These are phyloP conservation scores for Ctenopoma multispine DNA, from an alignment of 2,797 vertebrate genomes.

Conservation along the genomic window DNA sequence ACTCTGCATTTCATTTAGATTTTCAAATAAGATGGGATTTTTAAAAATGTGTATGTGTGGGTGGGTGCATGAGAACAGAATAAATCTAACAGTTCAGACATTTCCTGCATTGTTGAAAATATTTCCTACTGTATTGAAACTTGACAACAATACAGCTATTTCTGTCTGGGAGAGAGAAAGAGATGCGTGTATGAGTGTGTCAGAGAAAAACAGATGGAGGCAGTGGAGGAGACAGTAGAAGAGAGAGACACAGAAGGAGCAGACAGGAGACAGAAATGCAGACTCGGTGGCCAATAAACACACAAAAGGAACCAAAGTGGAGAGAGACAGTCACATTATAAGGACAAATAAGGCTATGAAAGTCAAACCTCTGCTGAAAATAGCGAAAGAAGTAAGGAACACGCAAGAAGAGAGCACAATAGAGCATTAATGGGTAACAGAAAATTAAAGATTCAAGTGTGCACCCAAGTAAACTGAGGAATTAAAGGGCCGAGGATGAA, in stretches of 20 bases:
- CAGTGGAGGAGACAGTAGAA: conserved; percentile 4
- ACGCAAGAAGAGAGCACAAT: conserved; percentile 15
- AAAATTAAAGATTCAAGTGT: conserved; percentile 2
- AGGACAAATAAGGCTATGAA: conserved; percentile 48
- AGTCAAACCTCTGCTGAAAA: conserved; percentile 14
- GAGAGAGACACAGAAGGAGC: conserved; percentile 34
- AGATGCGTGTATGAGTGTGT: neutral
- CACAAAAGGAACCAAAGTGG: conserved; percentile 35
- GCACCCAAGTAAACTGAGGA: conserved; percentile 54
- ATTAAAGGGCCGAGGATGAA: conserved; percentile 2
- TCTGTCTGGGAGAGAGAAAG: conserved; percentile 43
- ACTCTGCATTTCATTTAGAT: conserved; percentile 29
- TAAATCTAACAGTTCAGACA: conserved; percentile 65
- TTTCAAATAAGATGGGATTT: conserved; percentile 37
- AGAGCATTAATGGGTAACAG: neutral
- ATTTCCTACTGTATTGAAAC: conserved; percentile 76
- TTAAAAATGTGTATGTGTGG: conserved; percentile 6
- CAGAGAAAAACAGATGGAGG: conserved; percentile 52
- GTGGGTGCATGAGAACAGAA: conserved; percentile 36
- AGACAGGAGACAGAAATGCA: conserved; percentile 35
- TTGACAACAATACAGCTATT: conserved; percentile 58
- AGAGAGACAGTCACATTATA: conserved; percentile 35
- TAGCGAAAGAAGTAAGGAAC: conserved; percentile 31
- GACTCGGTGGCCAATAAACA: conserved; percentile 42
- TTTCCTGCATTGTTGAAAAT: conserved; percentile 73